These are phyloP conservation scores for Vidua macroura DNA, from an alignment of 2,113 vertebrate species.

Conservation along the genomic window DNA sequence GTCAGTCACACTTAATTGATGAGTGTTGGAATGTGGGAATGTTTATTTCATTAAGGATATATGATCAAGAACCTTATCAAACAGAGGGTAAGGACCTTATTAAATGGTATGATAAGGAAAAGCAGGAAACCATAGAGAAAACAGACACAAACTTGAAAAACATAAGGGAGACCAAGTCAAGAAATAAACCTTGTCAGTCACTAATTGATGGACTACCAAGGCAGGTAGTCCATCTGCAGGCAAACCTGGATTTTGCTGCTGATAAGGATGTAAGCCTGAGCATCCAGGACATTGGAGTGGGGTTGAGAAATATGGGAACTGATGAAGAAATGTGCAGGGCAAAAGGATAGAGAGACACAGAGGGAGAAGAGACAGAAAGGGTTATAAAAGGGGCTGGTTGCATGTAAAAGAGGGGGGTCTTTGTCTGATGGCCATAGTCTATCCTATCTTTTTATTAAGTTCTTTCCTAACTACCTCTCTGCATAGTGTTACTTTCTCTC, in stretches of 20 bases:
- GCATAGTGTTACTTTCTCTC: neutral
- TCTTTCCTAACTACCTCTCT: neutral
- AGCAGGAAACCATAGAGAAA: neutral
- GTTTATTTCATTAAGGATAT: neutral
- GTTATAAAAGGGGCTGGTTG: neutral
- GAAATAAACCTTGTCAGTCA: neutral
- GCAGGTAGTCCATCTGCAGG: too few species aligned
- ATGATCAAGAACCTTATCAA: neutral
- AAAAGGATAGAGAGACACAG: neutral
- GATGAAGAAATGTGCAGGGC: neutral
- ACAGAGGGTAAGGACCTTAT: neutral
- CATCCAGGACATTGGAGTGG: accelerated
- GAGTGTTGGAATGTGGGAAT: neutral
- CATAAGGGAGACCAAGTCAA: neutral
- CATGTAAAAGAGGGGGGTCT: neutral
- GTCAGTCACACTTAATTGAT: neutral
- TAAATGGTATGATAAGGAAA: neutral
- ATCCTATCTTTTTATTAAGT: neutral
- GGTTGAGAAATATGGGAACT: neutral
- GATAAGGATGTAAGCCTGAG: neutral
- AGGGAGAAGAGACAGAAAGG: neutral
- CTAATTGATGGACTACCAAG: neutral
- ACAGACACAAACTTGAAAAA: neutral
- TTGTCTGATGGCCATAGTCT: neutral
- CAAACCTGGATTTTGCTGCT: neutral